Conservation (phyloP, 2,113 vertebrate species). For the Microtus ochrogaster region DNA sequence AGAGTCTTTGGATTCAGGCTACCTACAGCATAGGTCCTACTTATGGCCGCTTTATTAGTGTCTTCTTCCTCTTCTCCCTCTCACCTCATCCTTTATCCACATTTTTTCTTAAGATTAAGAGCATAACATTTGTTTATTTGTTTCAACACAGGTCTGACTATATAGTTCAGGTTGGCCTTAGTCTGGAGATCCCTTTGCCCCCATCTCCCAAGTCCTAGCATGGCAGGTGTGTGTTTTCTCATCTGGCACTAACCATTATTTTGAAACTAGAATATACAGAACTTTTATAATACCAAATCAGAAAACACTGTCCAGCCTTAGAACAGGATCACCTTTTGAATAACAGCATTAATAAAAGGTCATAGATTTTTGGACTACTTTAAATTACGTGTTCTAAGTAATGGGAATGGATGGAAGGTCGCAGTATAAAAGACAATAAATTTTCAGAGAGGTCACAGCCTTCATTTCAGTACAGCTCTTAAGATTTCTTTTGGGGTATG, state of each 20-base stretch:
- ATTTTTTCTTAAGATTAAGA: not conserved
- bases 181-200: not conserved
- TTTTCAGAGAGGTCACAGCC: not conserved
- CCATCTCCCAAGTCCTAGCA: not conserved
- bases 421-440: not conserved
- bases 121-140: constrained; percentile 6
- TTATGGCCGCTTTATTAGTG: not conserved
- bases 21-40: not conserved
- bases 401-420: not conserved
- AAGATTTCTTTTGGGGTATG: not conserved
- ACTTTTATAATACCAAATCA: not conserved
- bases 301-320: not conserved
- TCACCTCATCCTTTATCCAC: not conserved
- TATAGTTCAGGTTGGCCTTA: not conserved
- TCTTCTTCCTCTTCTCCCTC: not conserved
- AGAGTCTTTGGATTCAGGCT: not conserved
- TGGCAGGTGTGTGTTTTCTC: not conserved
- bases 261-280: constrained; percentile 19
- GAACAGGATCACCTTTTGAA: not conserved
- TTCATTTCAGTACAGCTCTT: not conserved
- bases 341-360: not conserved
- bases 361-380: not conserved
- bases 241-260: not conserved
- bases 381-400: not conserved
- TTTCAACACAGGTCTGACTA: not conserved